Base-by-base conservation (phyloP, 2,888 invertebrate species). In the Thumatha senex region DNA sequence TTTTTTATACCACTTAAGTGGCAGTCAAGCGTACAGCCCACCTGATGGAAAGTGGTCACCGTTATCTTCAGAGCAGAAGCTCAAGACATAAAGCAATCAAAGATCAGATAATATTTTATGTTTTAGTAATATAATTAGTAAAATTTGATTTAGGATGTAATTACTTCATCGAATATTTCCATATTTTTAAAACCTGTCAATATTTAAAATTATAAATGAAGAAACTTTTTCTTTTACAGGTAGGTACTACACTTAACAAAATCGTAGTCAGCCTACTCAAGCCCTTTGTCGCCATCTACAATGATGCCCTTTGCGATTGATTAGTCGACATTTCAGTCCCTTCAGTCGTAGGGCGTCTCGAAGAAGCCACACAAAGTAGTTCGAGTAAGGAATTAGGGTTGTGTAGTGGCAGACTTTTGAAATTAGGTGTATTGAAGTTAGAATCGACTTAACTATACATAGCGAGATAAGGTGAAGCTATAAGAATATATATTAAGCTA, bases 251-350 rank as follows among this genome's bases (percentile, higher is more conserved):
- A n/a, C 18, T 24, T 4, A 24, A 24, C 18, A 24, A 4, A 24
- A 24, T 24, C 18, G 49, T 67, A 47, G 54, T 47, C 55, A 61
- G 66, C 58, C 64, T 68, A 70, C 56, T 45, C 35, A 29, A 69
- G 74, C 76, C 80, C 80, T 86, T 84, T 85, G 84, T 86, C 82
- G 76, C 70, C 67, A 58, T 77, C 69, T 71, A 72, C 75, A 72
- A 71, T 64, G 73, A 72, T 80, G 83, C 84, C 86, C 86, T 89
- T 86, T 81, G 74, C 84, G 79, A 88, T 90, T 89, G 89, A 89
- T 89, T 88, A 85, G 84, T 78, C 79, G 86, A 82, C 86, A 86
- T 89, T 89, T 86, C 79, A 79, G 84, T 66, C 83, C 85, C 82
- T 83, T 82, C 77, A 80, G 76, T 82, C 74, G 71, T 84, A 79